Conservation (phyloP, 2,113 vertebrate species). For the Psittacus erithacus region DNA sequence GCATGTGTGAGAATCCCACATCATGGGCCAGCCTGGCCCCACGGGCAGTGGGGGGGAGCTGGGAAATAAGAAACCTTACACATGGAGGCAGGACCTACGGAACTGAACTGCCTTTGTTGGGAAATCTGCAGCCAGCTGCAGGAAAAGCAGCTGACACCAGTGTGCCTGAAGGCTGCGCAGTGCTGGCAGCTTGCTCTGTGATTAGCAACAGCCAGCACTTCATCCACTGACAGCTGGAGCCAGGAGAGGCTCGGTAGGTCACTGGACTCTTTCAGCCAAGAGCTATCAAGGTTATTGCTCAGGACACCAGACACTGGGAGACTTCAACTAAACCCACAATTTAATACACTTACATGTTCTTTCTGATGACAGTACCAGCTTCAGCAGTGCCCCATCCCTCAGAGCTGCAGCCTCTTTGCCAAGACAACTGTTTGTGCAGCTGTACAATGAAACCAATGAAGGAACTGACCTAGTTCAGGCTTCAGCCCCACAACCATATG, state of each 20-base stretch:
- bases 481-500: not conserved
- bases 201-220: accelerated
- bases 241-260: not conserved
- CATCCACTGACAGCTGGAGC: not conserved
- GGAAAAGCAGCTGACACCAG: not conserved
- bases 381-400: not conserved
- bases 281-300: not conserved
- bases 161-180: accelerated
- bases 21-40: conserved; percentile 38
- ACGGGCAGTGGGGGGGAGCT: not conserved
- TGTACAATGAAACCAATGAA: not conserved
- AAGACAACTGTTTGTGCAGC: conserved; percentile 4
- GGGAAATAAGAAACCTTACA: conserved; percentile 51
- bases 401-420: not conserved
- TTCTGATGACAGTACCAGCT: not conserved
- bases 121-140: not conserved
- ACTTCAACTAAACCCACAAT: not conserved
- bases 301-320: not conserved
- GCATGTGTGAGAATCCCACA: conserved; percentile 73
- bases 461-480: not conserved
- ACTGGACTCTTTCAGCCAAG: not conserved
- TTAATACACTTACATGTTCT: not conserved
- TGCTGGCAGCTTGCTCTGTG: not conserved
- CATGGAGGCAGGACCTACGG: conserved; percentile 17
- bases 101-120: not conserved